Evolutionary conservation across 2,113 vertebrate genomes (phyloP).

Genomic region (Reinhardtius hippoglossoides): DNA sequence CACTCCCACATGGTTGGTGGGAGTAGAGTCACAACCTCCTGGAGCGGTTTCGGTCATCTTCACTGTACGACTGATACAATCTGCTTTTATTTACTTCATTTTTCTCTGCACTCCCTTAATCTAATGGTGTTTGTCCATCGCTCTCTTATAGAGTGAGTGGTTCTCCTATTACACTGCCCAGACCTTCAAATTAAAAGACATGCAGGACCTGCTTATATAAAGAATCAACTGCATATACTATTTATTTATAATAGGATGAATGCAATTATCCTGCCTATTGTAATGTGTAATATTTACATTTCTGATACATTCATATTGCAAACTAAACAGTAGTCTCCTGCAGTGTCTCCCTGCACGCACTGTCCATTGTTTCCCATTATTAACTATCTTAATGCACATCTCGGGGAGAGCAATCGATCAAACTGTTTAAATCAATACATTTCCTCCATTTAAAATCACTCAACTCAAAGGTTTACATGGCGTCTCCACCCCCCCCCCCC

Average conservation of each 20-base stretch:
- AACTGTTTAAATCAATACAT: constrained; percentile 40
- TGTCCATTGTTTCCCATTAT: constrained; percentile 32
- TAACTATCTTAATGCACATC: constrained; percentile 31
- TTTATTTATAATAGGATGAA: too few species aligned
- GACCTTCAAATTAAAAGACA: not conserved
- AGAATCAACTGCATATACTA: not conserved
- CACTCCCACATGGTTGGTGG: too few species aligned
- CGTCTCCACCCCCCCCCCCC: not conserved
- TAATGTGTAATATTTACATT: constrained; percentile 5
- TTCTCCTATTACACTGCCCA: not conserved
- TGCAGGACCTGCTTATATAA: not conserved
- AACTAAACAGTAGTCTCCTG: not conserved
- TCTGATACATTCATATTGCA: not conserved
- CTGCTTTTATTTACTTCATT: constrained; percentile 13
- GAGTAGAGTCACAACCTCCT: not conserved
- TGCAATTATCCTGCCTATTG: not conserved
- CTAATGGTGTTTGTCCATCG: constrained; percentile 1
- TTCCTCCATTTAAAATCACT: constrained; percentile 23
- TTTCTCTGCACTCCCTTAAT: constrained; percentile 9
- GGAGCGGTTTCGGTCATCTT: not conserved
- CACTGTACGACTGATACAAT: not conserved
- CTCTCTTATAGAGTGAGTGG: constrained; percentile 2
- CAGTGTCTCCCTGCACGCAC: not conserved
- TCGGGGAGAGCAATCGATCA: constrained; percentile 24
- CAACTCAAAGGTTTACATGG: not conserved